Percentiles rank a stretch among this genome's conserved stretches.
Evolutionary conservation across 1,140 invertebrate species (phyloP).

Genomic region (Schlechtendalia chinensis): DNA sequence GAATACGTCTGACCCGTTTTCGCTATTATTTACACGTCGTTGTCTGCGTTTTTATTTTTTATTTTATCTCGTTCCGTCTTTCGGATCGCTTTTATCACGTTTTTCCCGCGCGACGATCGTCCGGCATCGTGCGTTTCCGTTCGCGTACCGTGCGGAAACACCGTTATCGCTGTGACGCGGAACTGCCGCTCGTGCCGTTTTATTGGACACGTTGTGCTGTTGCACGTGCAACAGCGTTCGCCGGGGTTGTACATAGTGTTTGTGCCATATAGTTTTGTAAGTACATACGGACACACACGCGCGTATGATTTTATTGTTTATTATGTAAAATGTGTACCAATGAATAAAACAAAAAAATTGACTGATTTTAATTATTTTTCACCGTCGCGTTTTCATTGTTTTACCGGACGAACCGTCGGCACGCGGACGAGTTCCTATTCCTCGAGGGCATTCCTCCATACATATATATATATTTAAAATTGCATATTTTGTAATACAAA

Average conservation of each 20-base stretch:
- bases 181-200: no score
- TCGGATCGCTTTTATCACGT: neutral
- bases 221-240: no score
- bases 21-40: no score
- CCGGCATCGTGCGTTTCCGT: no score
- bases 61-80: neutral
- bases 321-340: constrained; percentile 1
- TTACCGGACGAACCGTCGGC: no score
- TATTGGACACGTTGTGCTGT: neutral
- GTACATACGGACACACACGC: neutral
- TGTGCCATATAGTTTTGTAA: constrained; percentile 42
- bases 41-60: neutral
- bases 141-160: no score
- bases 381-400: neutral
- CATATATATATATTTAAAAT: no score
- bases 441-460: no score
- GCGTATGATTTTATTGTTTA: neutral
- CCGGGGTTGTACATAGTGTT: neutral
- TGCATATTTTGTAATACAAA: no score
- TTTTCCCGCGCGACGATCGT: no score
- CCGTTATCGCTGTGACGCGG: no score
- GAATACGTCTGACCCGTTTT: constrained; percentile 30
- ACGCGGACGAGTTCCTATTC: no score
- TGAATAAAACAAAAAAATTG: constrained; percentile 39
- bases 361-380: constrained; percentile 29